These are phyloP conservation scores for Pipistrellus nathusii DNA, from an alignment of 2,797 vertebrate genomes.

Conservation along the genomic window DNA sequence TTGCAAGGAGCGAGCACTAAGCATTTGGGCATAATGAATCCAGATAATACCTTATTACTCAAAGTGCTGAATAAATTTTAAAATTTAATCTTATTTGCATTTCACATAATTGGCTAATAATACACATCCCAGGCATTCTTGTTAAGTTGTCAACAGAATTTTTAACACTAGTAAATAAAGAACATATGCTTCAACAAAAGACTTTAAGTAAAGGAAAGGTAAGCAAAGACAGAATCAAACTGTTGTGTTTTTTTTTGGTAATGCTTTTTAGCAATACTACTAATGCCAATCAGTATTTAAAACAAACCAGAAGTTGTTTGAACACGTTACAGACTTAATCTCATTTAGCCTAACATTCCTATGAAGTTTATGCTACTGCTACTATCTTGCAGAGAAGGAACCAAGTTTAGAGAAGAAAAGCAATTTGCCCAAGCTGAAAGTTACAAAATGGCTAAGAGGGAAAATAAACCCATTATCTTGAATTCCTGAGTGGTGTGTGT, in stretches of 20 bases:
- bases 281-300: constrained; percentile 1
- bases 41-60: constrained; percentile 16
- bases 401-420: neutral
- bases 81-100: constrained; percentile 45
- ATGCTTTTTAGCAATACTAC: neutral
- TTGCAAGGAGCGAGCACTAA: neutral
- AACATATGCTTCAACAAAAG: neutral
- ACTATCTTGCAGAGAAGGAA: neutral
- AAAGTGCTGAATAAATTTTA: neutral
- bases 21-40: neutral
- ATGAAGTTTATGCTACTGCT: neutral
- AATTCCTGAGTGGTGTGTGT: neutral
- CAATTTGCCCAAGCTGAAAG: neutral
- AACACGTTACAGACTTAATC: constrained; percentile 13
- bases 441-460: neutral
- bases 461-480: neutral
- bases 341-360: neutral
- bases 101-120: constrained; percentile 29
- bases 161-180: constrained; percentile 48
- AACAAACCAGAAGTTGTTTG: constrained; percentile 18
- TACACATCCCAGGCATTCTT: constrained; percentile 44
- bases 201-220: neutral
- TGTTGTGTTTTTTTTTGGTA: constrained; percentile 5
- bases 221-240: neutral
- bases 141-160: constrained; percentile 5